Percentiles rank a stretch among this genome's conserved stretches.
These are phyloP conservation scores for Drosophila repleta DNA, from an alignment of 1,140 invertebrate species.

Conservation along the genomic window DNA sequence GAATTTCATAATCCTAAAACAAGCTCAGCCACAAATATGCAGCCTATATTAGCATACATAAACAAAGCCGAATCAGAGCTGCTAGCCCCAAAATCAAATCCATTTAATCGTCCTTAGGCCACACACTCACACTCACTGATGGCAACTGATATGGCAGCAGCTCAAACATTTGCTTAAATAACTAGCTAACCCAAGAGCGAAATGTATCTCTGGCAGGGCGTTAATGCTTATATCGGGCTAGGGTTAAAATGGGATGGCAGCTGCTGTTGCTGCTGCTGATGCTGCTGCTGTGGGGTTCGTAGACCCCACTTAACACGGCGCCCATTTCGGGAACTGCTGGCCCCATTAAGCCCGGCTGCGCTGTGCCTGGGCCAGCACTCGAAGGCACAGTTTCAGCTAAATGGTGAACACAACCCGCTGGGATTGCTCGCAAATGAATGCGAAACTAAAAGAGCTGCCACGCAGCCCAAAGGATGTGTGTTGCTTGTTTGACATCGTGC, in stretches of 20 bases:
- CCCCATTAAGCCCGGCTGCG: constrained; percentile 45
- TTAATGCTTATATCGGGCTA: constrained; percentile 56
- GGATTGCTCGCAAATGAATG: constrained; percentile 41
- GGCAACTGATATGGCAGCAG: constrained; percentile 39
- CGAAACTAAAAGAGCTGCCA: constrained; percentile 29
- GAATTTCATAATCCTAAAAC: constrained; percentile 24
- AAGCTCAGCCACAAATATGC: constrained; percentile 47
- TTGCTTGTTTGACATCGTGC: not conserved
- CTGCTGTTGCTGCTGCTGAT: not conserved
- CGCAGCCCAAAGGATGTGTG: constrained; percentile 1
- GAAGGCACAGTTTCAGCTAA: constrained; percentile 46
- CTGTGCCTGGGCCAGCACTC: constrained; percentile 9
- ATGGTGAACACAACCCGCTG: constrained; percentile 35
- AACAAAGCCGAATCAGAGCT: constrained; percentile 44
- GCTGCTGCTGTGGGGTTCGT: constrained; percentile 45
- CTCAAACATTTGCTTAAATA: constrained; percentile 44
- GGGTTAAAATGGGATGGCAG: constrained; percentile 18
- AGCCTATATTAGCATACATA: constrained; percentile 43
- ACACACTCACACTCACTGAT: constrained; percentile 2
- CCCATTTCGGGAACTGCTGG: constrained; percentile 24
- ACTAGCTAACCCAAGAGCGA: constrained; percentile 42
- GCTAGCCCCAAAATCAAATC: constrained; percentile 57
- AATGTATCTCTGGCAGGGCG: constrained; percentile 43
- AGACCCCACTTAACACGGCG: constrained; percentile 65
- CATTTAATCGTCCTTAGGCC: constrained; percentile 60